Evolutionary conservation across 2,113 vertebrate genomes (phyloP), one percentile per base, ranked within the genome.

Genomic region (Archilochus colubris): DNA sequence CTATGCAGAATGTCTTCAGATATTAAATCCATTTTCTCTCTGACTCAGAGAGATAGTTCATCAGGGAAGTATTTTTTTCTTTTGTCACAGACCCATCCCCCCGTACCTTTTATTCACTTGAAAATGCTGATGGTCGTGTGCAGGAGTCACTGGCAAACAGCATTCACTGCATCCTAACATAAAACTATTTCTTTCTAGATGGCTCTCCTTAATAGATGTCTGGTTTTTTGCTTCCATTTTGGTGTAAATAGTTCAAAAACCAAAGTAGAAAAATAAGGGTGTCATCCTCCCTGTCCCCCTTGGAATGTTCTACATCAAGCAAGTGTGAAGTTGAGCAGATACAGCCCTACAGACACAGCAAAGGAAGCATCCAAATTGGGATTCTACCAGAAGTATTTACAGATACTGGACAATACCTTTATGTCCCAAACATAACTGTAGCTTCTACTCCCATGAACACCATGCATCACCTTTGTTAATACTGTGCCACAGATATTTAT

Each of bases 41-140:
- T 93, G 80, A 94, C 58, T 91, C 88, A 77, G 88, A 86, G 68
- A 66, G 55, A 86, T 55, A 82, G 72, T 80, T 92, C 63, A 82
- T 57, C 54, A 82, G 36, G 36, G 40, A 81, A 86, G 21, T 69
- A 88, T 61, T 53, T 12, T 16, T 62, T 69, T 64, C 61, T 83
- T 83, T 90, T 79, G 82, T 78, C 88, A 74, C 27, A 83, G 40
- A 7, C 58, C 21, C 50, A 36, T 10, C 15, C 16, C 36, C 12
- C 44, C 6, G 38, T 10, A 15, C 54, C 24, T 88, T 74, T 69
- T 69, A 19, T 77, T 84, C 4, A 73, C 36, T 54, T 74, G 30
- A 88, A 90, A 82, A 73, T 5, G 10, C 6, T 21, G 82, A 82
- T 51, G 46, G 63, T 85, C 50, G 73, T 10, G 28, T 57, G 68